Evolutionary conservation across 2,797 vertebrate genomes (phyloP), one percentile per base, ranked within the genome.

Genomic region (Hoplostethus atlanticus): DNA sequence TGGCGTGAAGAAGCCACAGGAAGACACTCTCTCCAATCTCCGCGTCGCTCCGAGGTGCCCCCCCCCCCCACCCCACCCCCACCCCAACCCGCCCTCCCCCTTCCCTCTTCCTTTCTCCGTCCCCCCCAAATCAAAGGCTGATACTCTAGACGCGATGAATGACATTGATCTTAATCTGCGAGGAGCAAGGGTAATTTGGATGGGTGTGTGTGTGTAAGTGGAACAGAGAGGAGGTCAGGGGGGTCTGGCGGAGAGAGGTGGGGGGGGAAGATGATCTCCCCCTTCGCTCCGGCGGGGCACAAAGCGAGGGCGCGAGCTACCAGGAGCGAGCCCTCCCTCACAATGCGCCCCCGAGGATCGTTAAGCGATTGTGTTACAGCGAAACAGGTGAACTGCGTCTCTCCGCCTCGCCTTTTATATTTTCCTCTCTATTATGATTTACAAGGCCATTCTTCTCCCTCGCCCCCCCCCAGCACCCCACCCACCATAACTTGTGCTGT

Each of bases 331-430:
- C 86, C 83, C 82, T 83, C 66, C 78, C 84, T 84, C 65, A 93
- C 93, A 94, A 94, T 92, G 88, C 83, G 87, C 87, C 89, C 79
- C 25, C 21, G 80, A 91, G 90, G 91, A 93, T 94, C 91, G 91
- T 91, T 92, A 92, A 91, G 93, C 81, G 91, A 93, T 92, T 95
- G 91, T 94, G 89, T 94, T 96, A 94, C 94, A 88, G 89, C 91
- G 87, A 93, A 92, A 21, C 94, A 90, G 94, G 91, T 95, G 94
- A 95, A 94, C 92, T 83, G 76, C 79, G 82, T 86, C 90, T 86
- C 90, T 84, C 80, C 64, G 82, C 88, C 84, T 89, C 82, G 85
- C 87, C 89, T 86, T 91, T 93, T 92, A 84, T 91, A 88, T 91
- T 91, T 89, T 46, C 81, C 85, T 84, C 87, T 87, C 92, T 86